Base-by-base conservation (phyloP, 2,113 vertebrate species). In the Paratilapia polleni region DNA sequence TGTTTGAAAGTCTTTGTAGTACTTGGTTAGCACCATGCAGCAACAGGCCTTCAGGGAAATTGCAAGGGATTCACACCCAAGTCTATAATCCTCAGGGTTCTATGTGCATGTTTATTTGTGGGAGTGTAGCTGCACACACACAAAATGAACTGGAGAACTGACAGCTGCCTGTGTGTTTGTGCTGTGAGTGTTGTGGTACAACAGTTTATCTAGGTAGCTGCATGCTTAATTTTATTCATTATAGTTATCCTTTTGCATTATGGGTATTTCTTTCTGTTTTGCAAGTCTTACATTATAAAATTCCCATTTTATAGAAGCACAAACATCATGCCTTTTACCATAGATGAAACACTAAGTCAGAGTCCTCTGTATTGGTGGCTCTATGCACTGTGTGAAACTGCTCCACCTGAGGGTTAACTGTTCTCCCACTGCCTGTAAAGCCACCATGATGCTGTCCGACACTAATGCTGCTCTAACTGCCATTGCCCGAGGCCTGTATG, bases 41-140 rank as follows among this genome's bases (percentile, higher is more conserved):
- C 54, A 41, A 70, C 81, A 78, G 34, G 70, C 62, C 85, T 78
- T 87, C 38, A 36, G 90, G 57, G 88, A 89, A 89, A 91, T 66
- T 89, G 58, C 41, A 15, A 68, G 19, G 31, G 82, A 89, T 86
- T 90, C 91, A 90, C 90, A 74, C 90, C 89, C 90, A 83, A 73
- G 24, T 73, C 43, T 73, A 20, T 73, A 73, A 73, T 34, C 68
- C 68, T 54, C 47, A n/a, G 68, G 68, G 68, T 73, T 84, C 8
- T 49, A 2, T 80, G 31, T 49, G 17, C 11, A 4, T 4, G 14
- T 81, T 43, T 81, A 62, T 77, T 22, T 62, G 62, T 78, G 19
- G 19, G 57, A 47, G 73, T 59, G 79, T 60, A 52, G 62, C 73
- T 82, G 61, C 82, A 77, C 7, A 26, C 54, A 8, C 17, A 20